Percentiles rank a stretch among this genome's conserved stretches.
Evolutionary conservation across 2,888 invertebrate genomes (phyloP).

Genomic region (Oscheius myriophilus): DNA sequence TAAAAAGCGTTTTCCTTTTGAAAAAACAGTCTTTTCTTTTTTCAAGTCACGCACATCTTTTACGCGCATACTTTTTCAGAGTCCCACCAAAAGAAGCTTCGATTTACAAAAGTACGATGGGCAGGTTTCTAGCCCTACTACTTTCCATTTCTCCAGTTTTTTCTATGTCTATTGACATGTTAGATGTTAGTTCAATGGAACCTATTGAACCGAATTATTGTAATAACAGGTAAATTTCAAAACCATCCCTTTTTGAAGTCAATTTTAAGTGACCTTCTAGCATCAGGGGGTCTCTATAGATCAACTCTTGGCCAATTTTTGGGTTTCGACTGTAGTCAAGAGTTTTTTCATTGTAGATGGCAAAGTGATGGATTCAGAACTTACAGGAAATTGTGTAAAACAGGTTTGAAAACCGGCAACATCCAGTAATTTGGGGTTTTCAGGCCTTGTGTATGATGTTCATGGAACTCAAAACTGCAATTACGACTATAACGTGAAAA

Average conservation of each 20-base stretch:
- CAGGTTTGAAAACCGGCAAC: conserved; percentile 31
- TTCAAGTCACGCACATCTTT: no score
- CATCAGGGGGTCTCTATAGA: conserved; percentile 57
- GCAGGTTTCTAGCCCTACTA: no score
- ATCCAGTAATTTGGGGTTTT: not conserved
- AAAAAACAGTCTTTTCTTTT: no score
- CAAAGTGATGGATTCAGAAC: conserved; percentile 68
- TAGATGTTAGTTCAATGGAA: conserved; percentile 44
- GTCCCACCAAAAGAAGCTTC: no score
- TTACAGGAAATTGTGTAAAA: conserved; percentile 65
- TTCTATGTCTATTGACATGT: conserved; percentile 42
- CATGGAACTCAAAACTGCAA: conserved; percentile 70
- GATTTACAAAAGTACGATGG: no score
- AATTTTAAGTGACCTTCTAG: conserved; percentile 48
- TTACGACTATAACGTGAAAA: conserved; percentile 69
- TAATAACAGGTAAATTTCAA: conserved; percentile 61
- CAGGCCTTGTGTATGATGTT: conserved; percentile 68
- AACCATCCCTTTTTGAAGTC: no score
- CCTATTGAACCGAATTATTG: conserved; percentile 63
- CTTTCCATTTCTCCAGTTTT: not conserved
- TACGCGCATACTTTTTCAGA: no score
- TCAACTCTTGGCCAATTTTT: conserved; percentile 68
- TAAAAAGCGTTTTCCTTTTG: no score
- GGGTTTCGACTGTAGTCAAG: conserved; percentile 68
- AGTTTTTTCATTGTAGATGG: conserved; percentile 68